A percentile compares a stretch with the other conserved stretches of the same genome.
Evolutionary conservation across 2,797 vertebrate genomes (phyloP).

Genomic region (Darevskia nairensis): DNA sequence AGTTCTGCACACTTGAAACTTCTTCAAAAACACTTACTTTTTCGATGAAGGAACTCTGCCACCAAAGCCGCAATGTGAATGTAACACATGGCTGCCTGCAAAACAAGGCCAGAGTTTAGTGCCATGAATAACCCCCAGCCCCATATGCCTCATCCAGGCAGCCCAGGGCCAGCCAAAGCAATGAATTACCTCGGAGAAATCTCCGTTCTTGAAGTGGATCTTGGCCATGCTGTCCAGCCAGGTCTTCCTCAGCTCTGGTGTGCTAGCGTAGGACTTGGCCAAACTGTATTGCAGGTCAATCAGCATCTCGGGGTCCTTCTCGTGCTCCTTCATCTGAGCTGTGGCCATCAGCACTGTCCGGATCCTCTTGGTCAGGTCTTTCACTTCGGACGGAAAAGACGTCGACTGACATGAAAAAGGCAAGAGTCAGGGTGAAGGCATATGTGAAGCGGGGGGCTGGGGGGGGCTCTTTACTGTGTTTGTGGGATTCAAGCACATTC

Average conservation of each 20-base stretch:
- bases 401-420: conserved; percentile 83
- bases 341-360: conserved; percentile 98
- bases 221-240: conserved; percentile 99
- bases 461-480: too few relatives aligned
- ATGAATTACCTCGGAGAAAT: conserved; percentile 91
- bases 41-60: conserved; percentile 94
- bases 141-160: background rate
- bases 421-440: conserved; percentile 7
- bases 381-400: conserved; percentile 92
- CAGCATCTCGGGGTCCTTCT: conserved; percentile 96
- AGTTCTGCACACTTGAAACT: rapidly evolving
- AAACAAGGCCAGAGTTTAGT: conserved; percentile 47
- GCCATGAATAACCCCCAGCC: background rate
- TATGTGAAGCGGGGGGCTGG: background rate
- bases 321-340: conserved; percentile 96
- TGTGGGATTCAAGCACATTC: too few relatives aligned
- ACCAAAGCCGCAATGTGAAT: conserved; percentile 93
- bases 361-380: conserved; percentile 95
- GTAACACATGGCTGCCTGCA: conserved; percentile 96
- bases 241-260: conserved; percentile 93
- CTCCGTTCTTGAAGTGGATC: conserved; percentile 94
- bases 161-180: background rate
- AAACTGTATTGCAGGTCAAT: conserved; percentile 97
- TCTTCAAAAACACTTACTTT: conserved; percentile 86
- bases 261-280: conserved; percentile 96